Evolutionary conservation across 2,113 vertebrate genomes (phyloP).

Genomic region (Neolamprologus caudopunctatus): DNA sequence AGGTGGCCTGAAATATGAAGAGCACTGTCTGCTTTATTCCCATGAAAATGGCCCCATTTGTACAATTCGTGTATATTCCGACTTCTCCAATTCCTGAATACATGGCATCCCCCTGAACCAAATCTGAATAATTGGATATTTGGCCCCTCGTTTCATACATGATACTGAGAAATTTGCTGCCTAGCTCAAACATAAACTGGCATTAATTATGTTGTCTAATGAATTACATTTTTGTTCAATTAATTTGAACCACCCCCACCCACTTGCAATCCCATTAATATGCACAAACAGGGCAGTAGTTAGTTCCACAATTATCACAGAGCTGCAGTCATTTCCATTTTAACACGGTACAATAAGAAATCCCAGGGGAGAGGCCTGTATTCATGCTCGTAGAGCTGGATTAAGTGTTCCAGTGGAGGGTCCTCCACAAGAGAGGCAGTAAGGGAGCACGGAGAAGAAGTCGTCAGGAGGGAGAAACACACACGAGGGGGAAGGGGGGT

Average conservation of each 20-base stretch:
- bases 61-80: background rate
- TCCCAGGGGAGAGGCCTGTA: constrained; percentile 31
- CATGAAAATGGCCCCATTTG: background rate
- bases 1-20: constrained; percentile 17
- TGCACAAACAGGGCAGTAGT: constrained; percentile 49
- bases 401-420: constrained; percentile 51
- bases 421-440: constrained; percentile 24
- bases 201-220: constrained; percentile 60
- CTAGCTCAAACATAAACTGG: constrained; percentile 33
- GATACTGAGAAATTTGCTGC: constrained; percentile 27
- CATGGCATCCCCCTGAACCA: background rate
- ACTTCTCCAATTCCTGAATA: background rate
- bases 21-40: background rate
- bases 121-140: constrained; percentile 42
- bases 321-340: constrained; percentile 56
- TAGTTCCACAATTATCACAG: constrained; percentile 59
- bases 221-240: constrained; percentile 61
- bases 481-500: background rate
- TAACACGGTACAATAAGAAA: constrained; percentile 51
- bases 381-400: constrained; percentile 18
- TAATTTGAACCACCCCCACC: constrained; percentile 30
- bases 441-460: background rate
- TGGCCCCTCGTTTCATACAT: constrained; percentile 1
- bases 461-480: background rate
- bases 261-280: constrained; percentile 32